A percentile compares a stretch with the other conserved stretches of the same genome.
Evolutionary conservation across 2,797 vertebrate genomes (phyloP).

Genomic region (Lithobates pipiens): DNA sequence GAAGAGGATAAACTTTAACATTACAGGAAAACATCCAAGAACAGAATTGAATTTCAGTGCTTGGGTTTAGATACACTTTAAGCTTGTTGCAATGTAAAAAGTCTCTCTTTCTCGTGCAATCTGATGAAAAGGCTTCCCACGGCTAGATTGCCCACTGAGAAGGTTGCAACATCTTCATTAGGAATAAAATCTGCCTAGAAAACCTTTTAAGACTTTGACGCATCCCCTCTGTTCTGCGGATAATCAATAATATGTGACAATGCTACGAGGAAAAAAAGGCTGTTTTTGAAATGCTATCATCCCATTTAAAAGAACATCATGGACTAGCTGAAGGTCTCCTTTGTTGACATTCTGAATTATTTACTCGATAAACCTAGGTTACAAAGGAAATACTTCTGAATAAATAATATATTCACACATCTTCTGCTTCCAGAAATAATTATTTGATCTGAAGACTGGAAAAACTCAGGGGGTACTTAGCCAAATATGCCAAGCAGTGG

Average conservation of each 20-base stretch:
- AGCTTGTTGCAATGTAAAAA: neutral
- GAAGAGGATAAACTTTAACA: neutral
- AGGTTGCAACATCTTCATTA: slow-evolving; percentile 48
- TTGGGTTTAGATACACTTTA: neutral
- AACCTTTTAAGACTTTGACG: slow-evolving; percentile 7
- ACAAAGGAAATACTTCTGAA: slow-evolving; percentile 36
- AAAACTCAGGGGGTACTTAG: slow-evolving; percentile 32
- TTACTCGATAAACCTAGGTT: slow-evolving; percentile 1
- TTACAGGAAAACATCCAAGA: neutral
- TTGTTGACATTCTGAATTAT: slow-evolving; percentile 38
- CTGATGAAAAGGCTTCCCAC: neutral
- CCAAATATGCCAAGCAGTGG: slow-evolving; percentile 24
- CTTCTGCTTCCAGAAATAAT: neutral
- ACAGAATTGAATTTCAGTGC: neutral
- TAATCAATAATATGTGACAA: slow-evolving; percentile 47
- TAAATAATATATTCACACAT: slow-evolving; percentile 32
- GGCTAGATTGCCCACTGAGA: slow-evolving; percentile 16
- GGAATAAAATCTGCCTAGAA: slow-evolving; percentile 22
- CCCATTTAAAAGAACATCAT: neutral
- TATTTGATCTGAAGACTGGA: slow-evolving; percentile 33
- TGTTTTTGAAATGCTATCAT: slow-evolving; percentile 4
- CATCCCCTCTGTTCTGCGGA: neutral
- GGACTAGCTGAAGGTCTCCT: neutral
- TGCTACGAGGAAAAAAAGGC: neutral
- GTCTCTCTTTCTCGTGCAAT: neutral